A percentile compares a stretch with the other conserved stretches of the same genome.
These are phyloP conservation scores for Meandrusa payeni DNA, from an alignment of 2,888 invertebrate species.

Conservation along the genomic window DNA sequence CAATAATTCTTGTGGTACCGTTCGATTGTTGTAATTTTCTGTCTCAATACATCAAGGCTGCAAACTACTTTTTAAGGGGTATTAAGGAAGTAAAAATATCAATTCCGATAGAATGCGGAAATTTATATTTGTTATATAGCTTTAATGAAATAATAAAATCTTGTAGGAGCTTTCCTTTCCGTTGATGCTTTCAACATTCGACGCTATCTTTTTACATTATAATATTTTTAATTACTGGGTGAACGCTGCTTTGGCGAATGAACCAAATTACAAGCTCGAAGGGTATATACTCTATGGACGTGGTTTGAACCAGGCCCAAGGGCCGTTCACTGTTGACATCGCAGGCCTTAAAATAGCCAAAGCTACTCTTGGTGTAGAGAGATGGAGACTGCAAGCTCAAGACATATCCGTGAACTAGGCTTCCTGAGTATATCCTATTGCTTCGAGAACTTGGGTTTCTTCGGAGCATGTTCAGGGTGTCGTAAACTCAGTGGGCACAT, in stretches of 20 bases:
- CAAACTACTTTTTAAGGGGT: no score
- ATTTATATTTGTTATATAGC: no score
- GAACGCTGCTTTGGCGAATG: slow-evolving; percentile 85
- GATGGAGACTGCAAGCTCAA: slow-evolving; percentile 87
- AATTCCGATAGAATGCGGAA: no score
- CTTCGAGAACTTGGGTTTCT: slow-evolving; percentile 90
- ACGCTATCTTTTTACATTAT: no score
- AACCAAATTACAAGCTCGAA: slow-evolving; percentile 85
- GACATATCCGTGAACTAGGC: slow-evolving; percentile 89
- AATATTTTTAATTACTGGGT: slow-evolving; percentile 80
- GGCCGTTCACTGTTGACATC: slow-evolving; percentile 89
- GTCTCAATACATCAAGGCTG: no score
- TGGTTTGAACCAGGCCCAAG: slow-evolving; percentile 86
- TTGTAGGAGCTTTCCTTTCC: no score
- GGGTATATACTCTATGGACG: slow-evolving; percentile 87
- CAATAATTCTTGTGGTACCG: no score
- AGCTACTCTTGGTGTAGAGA: slow-evolving; percentile 86
- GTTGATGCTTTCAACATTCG: no score
- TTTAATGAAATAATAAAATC: no score
- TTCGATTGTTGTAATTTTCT: no score
- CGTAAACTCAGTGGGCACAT: slow-evolving; percentile 89
- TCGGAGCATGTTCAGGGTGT: no score
- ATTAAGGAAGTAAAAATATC: no score
- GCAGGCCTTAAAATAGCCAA: slow-evolving; percentile 85
- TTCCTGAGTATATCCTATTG: slow-evolving; percentile 89